Conservation (phyloP, 1,140 invertebrate species). For the Chironomus striatipennis region DNA sequence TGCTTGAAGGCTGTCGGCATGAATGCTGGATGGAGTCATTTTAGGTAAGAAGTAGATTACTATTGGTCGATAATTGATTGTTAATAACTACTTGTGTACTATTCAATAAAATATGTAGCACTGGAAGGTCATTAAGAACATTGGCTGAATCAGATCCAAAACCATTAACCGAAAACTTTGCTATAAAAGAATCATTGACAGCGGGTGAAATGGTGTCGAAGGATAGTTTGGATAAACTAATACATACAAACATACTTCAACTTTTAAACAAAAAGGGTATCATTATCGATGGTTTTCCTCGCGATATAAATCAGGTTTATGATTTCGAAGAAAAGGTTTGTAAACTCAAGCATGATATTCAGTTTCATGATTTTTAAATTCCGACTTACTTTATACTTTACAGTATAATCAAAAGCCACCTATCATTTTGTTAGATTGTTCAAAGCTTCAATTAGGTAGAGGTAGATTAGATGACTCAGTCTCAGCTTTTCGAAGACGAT, state of each 20-base stretch:
- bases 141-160: slow-evolving; percentile 52
- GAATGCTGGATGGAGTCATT: slow-evolving; percentile 62
- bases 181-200: slow-evolving; percentile 53
- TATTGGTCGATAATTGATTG: neutral
- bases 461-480: slow-evolving; percentile 75
- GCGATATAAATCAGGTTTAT: slow-evolving; percentile 74
- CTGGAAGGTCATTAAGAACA: slow-evolving; percentile 59
- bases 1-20: slow-evolving; percentile 57
- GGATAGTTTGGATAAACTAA: slow-evolving; percentile 53
- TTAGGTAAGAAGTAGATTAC: slow-evolving; percentile 42
- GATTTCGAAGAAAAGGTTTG: slow-evolving; percentile 75
- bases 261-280: slow-evolving; percentile 52
- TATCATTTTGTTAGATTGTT: slow-evolving; percentile 73
- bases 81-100: neutral
- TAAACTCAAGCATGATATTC: neutral
- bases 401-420: slow-evolving; percentile 66
- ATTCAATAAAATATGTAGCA: no score
- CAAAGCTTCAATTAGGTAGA: slow-evolving; percentile 71
- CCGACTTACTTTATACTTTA: slow-evolving; percentile 25
- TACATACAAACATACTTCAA: slow-evolving; percentile 50
- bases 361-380: slow-evolving; percentile 11
- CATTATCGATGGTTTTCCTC: slow-evolving; percentile 82
- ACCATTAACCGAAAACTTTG: slow-evolving; percentile 44
- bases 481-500: slow-evolving; percentile 65
- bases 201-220: slow-evolving; percentile 74